Conservation (phyloP, 2,797 vertebrate genomes). For the Gouania willdenowi region DNA sequence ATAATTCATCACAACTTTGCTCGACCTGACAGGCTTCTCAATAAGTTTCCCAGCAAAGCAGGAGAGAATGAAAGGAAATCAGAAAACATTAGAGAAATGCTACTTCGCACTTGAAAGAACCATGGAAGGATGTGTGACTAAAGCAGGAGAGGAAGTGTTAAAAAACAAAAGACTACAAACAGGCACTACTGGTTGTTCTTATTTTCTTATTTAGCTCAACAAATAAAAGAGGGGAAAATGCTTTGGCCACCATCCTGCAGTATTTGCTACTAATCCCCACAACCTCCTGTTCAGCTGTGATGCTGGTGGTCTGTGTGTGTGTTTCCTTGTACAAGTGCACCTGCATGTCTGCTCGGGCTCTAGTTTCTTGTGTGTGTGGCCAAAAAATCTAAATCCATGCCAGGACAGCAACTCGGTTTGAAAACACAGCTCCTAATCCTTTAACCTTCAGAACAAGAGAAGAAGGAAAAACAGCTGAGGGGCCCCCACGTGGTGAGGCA, state of each 20-base stretch:
- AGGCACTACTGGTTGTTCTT: constrained; percentile 71
- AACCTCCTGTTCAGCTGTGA: constrained; percentile 61
- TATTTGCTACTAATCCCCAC: constrained; percentile 69
- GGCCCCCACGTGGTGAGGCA: constrained; percentile 50
- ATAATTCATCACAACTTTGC: constrained; percentile 80
- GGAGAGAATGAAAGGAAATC: constrained; percentile 60
- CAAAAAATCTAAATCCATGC: constrained; percentile 71
- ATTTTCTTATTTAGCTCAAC: constrained; percentile 71
- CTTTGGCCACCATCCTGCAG: constrained; percentile 69
- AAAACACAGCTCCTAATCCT: constrained; percentile 75
- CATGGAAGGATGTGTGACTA: constrained; percentile 11
- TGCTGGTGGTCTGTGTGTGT: constrained; percentile 38
- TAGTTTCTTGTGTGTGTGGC: constrained; percentile 59
- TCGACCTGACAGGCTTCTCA: constrained; percentile 68
- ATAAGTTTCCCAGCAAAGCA: constrained; percentile 63
- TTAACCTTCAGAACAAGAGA: constrained; percentile 80
- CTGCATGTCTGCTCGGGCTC: constrained; percentile 47
- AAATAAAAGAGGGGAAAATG: constrained; percentile 53
- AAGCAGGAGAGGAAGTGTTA: neutral
- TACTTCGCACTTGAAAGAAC: constrained; percentile 52
- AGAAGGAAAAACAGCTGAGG: constrained; percentile 72
- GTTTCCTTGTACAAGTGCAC: constrained; percentile 54
- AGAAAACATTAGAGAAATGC: constrained; percentile 63
- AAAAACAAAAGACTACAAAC: constrained; percentile 49
- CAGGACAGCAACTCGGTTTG: constrained; percentile 72